These are phyloP conservation scores for Prunella fulvescens DNA, from an alignment of 2,113 vertebrate species.

Conservation along the genomic window DNA sequence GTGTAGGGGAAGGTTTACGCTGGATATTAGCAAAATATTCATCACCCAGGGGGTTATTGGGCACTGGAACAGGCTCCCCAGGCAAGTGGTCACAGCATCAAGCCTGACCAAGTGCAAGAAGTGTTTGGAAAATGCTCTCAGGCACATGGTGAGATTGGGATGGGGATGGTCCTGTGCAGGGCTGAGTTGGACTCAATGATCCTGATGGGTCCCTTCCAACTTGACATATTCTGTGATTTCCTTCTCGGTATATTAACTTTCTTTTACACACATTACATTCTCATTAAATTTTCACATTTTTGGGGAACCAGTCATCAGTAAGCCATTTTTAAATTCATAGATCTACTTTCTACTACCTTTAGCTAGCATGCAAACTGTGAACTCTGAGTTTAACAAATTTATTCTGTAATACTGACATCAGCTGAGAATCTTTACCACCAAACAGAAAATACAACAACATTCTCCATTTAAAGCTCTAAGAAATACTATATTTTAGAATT, in stretches of 20 bases:
- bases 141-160: no score
- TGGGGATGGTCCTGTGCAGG: background rate
- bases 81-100: background rate
- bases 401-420: background rate
- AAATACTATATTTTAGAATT: background rate
- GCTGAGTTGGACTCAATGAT: no score
- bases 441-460: background rate
- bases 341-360: background rate
- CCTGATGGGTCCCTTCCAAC: background rate
- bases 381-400: background rate
- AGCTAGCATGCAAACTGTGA: background rate
- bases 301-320: background rate
- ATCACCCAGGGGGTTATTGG: fast-evolving
- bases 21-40: background rate
- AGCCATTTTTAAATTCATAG: background rate
- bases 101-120: fast-evolving
- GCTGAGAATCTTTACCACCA: background rate
- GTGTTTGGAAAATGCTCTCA: background rate
- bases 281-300: background rate
- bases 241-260: background rate
- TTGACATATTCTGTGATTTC: background rate
- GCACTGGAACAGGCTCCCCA: background rate
- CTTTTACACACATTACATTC: background rate
- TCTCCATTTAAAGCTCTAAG: background rate
- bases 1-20: background rate